Evolutionary conservation across 2,113 vertebrate species (phyloP), one percentile per base, ranked within the genome.

Genomic region (Peromyscus polionotus): DNA sequence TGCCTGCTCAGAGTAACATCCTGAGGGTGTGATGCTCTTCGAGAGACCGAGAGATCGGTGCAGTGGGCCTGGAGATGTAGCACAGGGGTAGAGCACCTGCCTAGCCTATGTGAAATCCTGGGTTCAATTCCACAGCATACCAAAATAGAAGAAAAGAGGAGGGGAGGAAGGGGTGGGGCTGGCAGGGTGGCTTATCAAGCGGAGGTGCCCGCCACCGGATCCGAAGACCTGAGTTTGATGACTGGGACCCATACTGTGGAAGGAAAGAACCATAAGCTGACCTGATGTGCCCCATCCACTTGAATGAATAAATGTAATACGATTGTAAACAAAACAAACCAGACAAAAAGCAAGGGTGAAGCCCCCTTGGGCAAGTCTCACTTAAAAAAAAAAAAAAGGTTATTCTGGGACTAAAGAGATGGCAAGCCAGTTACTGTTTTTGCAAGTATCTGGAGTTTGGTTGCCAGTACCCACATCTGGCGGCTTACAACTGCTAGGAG

Each of bases 161-260:
- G 4, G 14, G 61, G 9, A 39, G 1, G 2, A 7, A 28, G 16
- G 24, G 36, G n/a, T 1, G 7, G n/a, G 14, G 57, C n/a, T 28
- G 59, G 24, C 59, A 45, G 39, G 39, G 42, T 19, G 59, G 7
- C 26, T 77, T 65, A 45, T 42, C n/a, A 42, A 65, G 31, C 6
- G 39, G 6, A 85, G 39, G n/a, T 31, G 13, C 22, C 20, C 24
- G 61, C 28, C n/a, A 65, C 39, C 39, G 28, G 63, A 31, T 33
- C 39, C 17, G 1, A 5, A 42, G n/a, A 84, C 42, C 84, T 22
- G 84, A 12, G 39, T 67, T 31, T 67, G 63, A 51, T 67, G 42
- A 42, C 31, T 48, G 42, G 84, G 10, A 86, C 84, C 28, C 63
- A 51, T 12, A 22, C 31, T 22, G 17, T 22, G 63, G 42, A 51